Percentiles rank a stretch among this genome's conserved stretches.
These are phyloP conservation scores for Apamea sordens DNA, from an alignment of 2,888 invertebrate genomes.

Conservation along the genomic window DNA sequence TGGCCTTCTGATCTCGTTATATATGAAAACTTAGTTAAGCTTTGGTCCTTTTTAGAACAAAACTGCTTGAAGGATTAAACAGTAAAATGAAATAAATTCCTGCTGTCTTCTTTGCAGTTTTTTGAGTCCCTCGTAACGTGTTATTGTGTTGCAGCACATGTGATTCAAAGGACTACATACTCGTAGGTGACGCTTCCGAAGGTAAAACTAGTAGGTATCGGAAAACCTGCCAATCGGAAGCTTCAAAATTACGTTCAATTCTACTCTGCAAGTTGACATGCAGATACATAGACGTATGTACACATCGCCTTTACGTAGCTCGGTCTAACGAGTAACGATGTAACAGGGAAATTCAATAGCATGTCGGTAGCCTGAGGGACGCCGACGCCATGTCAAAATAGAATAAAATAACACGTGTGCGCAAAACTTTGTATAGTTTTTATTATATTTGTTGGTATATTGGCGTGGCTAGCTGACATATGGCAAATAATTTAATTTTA, in stretches of 20 bases:
- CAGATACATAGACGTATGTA: background rate
- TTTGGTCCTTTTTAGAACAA: background rate
- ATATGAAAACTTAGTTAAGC: background rate
- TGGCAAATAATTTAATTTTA: too few relatives aligned
- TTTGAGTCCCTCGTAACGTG: background rate
- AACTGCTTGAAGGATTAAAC: background rate
- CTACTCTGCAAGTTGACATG: constrained; percentile 8
- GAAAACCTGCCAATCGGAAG: background rate
- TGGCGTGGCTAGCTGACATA: too few relatives aligned
- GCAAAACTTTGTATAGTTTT: too few relatives aligned
- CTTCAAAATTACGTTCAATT: constrained; percentile 22
- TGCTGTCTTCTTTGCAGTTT: background rate
- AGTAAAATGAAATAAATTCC: background rate
- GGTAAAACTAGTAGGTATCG: background rate
- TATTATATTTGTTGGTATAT: too few relatives aligned
- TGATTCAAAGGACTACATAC: constrained; percentile 4
- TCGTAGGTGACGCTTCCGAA: background rate
- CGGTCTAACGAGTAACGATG: constrained; percentile 51
- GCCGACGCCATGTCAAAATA: constrained; percentile 14
- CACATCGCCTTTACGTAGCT: background rate
- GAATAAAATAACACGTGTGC: background rate
- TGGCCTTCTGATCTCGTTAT: background rate
- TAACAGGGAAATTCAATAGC: constrained; percentile 51
- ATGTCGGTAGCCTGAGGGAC: constrained; percentile 32
- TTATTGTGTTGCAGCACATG: background rate